A percentile compares a stretch with the other conserved stretches of the same genome.
These are phyloP conservation scores for Caenorhabditis tropicalis DNA, from an alignment of 1,140 invertebrate genomes.

Conservation along the genomic window DNA sequence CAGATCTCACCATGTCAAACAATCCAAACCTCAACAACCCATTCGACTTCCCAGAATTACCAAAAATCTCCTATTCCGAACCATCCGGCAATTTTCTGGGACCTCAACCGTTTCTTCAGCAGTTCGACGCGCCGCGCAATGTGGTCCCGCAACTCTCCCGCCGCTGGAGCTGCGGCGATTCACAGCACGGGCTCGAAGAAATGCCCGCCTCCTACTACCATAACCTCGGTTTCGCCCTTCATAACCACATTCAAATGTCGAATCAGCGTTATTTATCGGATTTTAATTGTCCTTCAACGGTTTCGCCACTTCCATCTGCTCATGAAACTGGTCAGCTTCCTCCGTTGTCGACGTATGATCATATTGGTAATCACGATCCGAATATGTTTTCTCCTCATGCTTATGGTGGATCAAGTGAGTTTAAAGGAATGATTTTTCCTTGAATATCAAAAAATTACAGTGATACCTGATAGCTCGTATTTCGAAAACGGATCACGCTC, in stretches of 20 bases:
- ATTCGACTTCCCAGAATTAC: not conserved
- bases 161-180: constrained; percentile 34
- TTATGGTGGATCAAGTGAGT: not conserved
- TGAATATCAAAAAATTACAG: not conserved
- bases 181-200: not conserved
- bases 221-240: constrained; percentile 20
- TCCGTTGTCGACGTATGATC: not conserved
- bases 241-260: constrained; percentile 43
- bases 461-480: not conserved
- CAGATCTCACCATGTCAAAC: not conserved
- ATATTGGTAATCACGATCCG: constrained; percentile 3
- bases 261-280: constrained; percentile 40
- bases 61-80: not conserved
- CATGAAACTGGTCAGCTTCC: not conserved
- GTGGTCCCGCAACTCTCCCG: not conserved
- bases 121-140: constrained; percentile 21
- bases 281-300: constrained; percentile 31
- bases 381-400: constrained; percentile 22
- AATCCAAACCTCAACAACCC: not conserved
- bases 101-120: not conserved
- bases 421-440: not conserved
- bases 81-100: not conserved
- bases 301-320: constrained; percentile 23
- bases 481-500: constrained; percentile 9
- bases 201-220: constrained; percentile 33